A percentile compares a stretch with the other conserved stretches of the same genome.
These are phyloP conservation scores for Anagrus nilaparvatae DNA, from an alignment of 1,140 invertebrate species.

Conservation along the genomic window DNA sequence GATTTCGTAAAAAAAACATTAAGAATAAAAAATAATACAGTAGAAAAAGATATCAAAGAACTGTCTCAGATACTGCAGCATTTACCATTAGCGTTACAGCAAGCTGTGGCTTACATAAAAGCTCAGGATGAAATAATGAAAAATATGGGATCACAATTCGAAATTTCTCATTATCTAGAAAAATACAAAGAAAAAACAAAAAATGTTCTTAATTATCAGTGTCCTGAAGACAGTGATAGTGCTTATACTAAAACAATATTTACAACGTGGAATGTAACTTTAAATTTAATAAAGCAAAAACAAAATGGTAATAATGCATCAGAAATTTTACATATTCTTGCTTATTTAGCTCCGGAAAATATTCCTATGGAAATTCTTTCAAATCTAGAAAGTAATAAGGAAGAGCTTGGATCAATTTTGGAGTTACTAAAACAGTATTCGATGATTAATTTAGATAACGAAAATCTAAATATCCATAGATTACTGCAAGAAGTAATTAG, in stretches of 20 bases:
- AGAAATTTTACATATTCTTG: conserved; percentile 1
- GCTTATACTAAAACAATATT: conserved; percentile 18
- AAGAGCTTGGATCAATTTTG: neutral
- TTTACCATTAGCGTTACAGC: conserved; percentile 5
- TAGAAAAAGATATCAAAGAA: neutral
- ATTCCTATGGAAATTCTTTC: neutral
- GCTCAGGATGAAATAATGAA: neutral
- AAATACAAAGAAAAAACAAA: neutral
- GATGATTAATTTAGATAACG: neutral
- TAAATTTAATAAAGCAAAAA: conserved; percentile 13
- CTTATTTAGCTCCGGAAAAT: neutral
- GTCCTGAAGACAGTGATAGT: conserved; percentile 2
- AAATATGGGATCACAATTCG: neutral
- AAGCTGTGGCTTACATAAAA: conserved; percentile 2
- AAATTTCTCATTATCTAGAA: conserved; percentile 1
- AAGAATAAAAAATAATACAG: neutral
- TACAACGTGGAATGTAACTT: conserved; percentile 17
- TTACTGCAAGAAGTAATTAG: neutral
- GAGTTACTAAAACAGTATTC: conserved; percentile 4
- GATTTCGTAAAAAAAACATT: conserved; percentile 1
- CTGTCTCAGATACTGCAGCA: neutral
- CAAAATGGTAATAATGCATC: conserved; percentile 7
- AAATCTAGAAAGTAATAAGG: neutral
- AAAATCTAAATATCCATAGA: neutral
- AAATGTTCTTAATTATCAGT: neutral